Evolutionary conservation across 2,888 invertebrate species (phyloP), one percentile per base, ranked within the genome.

Genomic region (Nymphalis c-album): DNA sequence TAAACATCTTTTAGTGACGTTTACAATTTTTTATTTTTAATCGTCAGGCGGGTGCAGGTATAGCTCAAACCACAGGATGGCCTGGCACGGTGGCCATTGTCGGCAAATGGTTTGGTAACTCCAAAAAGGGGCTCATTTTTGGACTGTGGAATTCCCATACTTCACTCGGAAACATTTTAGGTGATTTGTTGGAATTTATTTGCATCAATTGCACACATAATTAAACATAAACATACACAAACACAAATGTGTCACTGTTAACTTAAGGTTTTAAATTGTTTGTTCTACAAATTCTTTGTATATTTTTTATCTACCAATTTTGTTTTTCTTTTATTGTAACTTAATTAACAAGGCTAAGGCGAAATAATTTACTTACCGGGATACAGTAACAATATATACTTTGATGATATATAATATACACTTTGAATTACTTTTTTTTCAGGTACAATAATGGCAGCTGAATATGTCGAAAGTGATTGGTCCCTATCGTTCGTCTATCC

Each of bases 101-200:
- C 60, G 97, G 98, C n/a, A 97, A 98, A 81, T 99, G 99, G 99
- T 98, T 97, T 91, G 98, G 98, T 0, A 97, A 96, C 87, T 94
- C 95, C 48, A 98, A 97, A 85, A 94, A 96, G 73, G 98, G 97
- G 0, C 92, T 99, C 31, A 97, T 99, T 71, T 98, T 98, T 87
- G 99, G 99, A 16, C 93, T 98, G 7, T 99, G 99, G 99, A 99
- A 99, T 89, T 98, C 98, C 0, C 98, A 99, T 78, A 98, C 98
- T 0, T 98, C 98, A 0, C 94, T 99, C 13, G 99, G 99, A 48
- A 99, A 99, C 84, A 98, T 99, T 79, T 85, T 98, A 67, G 98
- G 98, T 81, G 6, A 31, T 6, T 13, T 10, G 26, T 22, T 51
- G 51, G 5, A 51, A 51, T 22, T 13, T 16, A 22, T 51, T 3